Evolutionary conservation across 2,113 vertebrate species (phyloP).

Genomic region (Oceanites oceanicus): DNA sequence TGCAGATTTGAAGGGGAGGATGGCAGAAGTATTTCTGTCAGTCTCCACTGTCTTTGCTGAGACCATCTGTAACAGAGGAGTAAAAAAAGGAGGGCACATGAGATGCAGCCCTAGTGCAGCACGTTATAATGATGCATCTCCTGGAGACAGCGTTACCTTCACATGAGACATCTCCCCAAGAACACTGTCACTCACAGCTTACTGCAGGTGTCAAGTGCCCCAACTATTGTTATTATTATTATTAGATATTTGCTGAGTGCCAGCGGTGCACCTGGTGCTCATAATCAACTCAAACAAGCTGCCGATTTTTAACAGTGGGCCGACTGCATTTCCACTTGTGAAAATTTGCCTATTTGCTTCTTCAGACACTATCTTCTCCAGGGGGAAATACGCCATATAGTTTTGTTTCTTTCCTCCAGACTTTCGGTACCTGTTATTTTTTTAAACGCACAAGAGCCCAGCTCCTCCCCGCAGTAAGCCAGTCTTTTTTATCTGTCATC

Average conservation of each 20-base stretch:
- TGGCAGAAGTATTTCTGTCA: background rate
- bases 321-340: constrained; percentile 1
- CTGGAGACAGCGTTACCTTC: background rate
- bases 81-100: background rate
- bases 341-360: constrained; percentile 41
- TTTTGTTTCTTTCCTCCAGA: constrained; percentile 20
- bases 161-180: background rate
- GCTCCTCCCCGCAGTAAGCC: background rate
- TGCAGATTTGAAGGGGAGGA: background rate
- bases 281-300: constrained; percentile 44
- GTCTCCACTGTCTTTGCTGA: background rate
- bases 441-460: background rate
- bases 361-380: background rate
- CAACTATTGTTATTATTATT: constrained; percentile 27
- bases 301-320: constrained; percentile 45
- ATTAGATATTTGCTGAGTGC: constrained; percentile 13
- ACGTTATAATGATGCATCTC: background rate
- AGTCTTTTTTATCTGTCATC: constrained; percentile 54
- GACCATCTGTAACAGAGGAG: background rate
- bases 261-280: constrained; percentile 28
- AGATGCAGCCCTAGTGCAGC: background rate
- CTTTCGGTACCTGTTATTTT: background rate
- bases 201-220: constrained; percentile 49
- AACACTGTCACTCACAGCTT: constrained; percentile 43
- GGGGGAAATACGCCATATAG: background rate